These are phyloP conservation scores for Galaxias olidus DNA, from an alignment of 2,797 vertebrate species.

Conservation along the genomic window DNA sequence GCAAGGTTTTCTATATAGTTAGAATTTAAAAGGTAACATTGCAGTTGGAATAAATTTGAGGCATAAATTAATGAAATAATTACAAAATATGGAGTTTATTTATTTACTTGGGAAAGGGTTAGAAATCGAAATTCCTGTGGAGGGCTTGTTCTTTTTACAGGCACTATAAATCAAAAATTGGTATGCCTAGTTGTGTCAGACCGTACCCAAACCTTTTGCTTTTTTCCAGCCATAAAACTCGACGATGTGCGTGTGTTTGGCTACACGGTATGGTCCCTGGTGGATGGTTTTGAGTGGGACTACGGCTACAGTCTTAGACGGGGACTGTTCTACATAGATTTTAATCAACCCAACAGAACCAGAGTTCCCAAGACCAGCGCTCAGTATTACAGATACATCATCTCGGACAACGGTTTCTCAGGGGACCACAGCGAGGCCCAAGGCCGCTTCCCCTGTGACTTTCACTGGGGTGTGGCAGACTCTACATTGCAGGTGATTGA, in stretches of 20 bases:
- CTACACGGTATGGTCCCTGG: slow-evolving; percentile 90
- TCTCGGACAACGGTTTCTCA: slow-evolving; percentile 86
- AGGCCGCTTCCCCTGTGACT: slow-evolving; percentile 87
- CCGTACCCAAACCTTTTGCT: neutral
- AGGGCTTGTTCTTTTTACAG: neutral
- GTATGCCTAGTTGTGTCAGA: neutral
- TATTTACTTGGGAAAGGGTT: too few species aligned
- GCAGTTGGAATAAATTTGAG: too few species aligned
- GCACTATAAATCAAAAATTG: neutral
- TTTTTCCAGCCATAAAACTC: slow-evolving; percentile 79
- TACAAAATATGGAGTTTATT: too few species aligned
- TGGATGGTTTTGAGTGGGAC: slow-evolving; percentile 97
- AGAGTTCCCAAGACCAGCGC: slow-evolving; percentile 89
- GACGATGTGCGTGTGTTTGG: slow-evolving; percentile 87
- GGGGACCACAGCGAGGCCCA: slow-evolving; percentile 53
- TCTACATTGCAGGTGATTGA: slow-evolving; percentile 86
- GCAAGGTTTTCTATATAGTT: too few species aligned
- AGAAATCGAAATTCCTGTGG: too few species aligned
- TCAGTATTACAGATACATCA: slow-evolving; percentile 83
- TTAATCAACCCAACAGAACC: slow-evolving; percentile 74
- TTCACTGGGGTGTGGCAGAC: slow-evolving; percentile 93
- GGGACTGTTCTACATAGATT: slow-evolving; percentile 91
- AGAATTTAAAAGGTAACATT: too few species aligned
- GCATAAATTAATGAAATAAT: too few species aligned
- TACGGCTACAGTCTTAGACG: slow-evolving; percentile 80